These are phyloP conservation scores for Tauraco erythrolophus DNA, from an alignment of 2,113 vertebrate species.

Conservation along the genomic window DNA sequence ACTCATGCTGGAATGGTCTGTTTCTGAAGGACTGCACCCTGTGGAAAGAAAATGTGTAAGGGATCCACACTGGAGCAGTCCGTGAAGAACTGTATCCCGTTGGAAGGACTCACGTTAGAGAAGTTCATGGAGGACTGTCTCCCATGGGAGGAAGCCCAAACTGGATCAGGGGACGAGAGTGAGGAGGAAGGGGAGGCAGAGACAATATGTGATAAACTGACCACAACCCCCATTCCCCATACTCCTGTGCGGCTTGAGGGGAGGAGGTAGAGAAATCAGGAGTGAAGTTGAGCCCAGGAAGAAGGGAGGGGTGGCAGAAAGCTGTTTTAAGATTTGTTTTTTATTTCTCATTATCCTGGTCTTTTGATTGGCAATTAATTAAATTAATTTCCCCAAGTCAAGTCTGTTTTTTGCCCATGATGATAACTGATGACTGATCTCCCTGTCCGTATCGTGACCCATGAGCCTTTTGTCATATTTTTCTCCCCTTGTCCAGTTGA, in stretches of 20 bases:
- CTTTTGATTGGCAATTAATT: neutral
- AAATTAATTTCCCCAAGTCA: neutral
- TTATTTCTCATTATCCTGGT: neutral
- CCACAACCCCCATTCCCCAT: rapidly evolving
- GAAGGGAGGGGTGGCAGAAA: neutral
- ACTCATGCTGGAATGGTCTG: neutral
- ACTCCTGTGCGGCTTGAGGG: rapidly evolving
- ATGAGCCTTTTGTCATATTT: rapidly evolving
- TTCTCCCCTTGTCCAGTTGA: neutral
- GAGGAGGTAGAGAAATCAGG: neutral
- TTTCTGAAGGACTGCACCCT: neutral
- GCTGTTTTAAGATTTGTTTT: neutral
- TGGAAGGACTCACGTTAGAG: neutral
- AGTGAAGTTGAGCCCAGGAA: neutral
- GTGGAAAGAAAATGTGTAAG: neutral
- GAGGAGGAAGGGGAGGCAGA: neutral
- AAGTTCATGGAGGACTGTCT: neutral
- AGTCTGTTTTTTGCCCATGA: neutral
- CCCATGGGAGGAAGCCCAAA: neutral
- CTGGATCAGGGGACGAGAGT: neutral
- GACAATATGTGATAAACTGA: neutral
- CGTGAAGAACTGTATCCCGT: neutral
- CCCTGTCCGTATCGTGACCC: neutral
- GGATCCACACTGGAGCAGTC: no score
- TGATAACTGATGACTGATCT: neutral